Percentiles rank a stretch among this genome's conserved stretches.
phyloP scores from a whole-genome alignment of 2,797 vertebrate genomes.

The Natrix natrix region DNA sequence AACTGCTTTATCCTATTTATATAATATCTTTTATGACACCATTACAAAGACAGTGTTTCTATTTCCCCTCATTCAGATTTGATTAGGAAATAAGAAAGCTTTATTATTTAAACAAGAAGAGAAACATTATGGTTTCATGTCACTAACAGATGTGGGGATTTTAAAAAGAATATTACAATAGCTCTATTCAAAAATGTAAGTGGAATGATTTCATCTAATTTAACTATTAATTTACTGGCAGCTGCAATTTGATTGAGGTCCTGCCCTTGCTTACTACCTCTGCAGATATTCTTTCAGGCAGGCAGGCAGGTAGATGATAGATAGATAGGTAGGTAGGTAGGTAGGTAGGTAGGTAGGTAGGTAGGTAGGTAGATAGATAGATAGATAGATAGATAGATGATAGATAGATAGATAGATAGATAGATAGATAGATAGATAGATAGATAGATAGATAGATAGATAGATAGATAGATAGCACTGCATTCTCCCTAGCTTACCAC shows the following conservation, averaged over 20 bases:
- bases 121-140: not conserved
- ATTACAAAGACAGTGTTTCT: constrained; percentile 18
- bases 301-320: too few relatives aligned
- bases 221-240: not conserved
- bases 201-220: not conserved
- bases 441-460: too few relatives aligned
- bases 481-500: not conserved
- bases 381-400: too few relatives aligned
- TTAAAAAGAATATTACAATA: not conserved
- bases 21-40: constrained; percentile 1
- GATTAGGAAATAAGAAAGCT: constrained; percentile 3
- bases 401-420: too few relatives aligned
- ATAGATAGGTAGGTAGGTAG: too few relatives aligned
- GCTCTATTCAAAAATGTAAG: not conserved
- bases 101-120: not conserved
- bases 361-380: too few relatives aligned
- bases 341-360: too few relatives aligned
- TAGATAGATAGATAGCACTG: not conserved
- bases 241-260: not conserved
- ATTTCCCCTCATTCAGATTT: not conserved
- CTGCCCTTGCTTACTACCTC: not conserved
- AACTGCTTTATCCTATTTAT: constrained; percentile 13
- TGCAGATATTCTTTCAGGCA: not conserved
- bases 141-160: not conserved
- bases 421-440: too few relatives aligned